These are phyloP conservation scores for Ptychochromis oligacanthus DNA, from an alignment of 2,113 vertebrate genomes.

Conservation along the genomic window DNA sequence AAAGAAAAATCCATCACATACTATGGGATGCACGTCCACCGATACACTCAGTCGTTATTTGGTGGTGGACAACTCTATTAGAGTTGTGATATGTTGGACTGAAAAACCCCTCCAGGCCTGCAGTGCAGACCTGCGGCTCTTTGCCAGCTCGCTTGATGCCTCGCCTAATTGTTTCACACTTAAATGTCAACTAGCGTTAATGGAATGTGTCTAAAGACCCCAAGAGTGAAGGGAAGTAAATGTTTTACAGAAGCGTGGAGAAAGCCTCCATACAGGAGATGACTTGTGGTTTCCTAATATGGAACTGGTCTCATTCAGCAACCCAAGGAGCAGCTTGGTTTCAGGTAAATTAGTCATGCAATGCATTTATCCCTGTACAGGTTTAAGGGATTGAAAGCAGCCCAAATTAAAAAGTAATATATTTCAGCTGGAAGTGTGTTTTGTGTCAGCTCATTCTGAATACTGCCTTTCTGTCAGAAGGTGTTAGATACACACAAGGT, in stretches of 20 bases:
- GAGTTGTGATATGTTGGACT: conserved; percentile 3
- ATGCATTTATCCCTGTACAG: background rate
- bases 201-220: conserved; percentile 18
- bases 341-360: background rate
- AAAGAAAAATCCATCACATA: conserved; percentile 33
- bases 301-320: background rate
- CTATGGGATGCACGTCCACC: background rate
- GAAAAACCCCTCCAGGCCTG: background rate
- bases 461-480: background rate
- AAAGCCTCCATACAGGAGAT: background rate
- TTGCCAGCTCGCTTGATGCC: background rate
- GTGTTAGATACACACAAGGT: background rate
- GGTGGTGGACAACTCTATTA: conserved; percentile 17
- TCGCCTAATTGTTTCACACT: conserved; percentile 43
- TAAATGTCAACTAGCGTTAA: conserved; percentile 16
- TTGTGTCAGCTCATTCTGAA: background rate
- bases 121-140: background rate
- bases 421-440: background rate
- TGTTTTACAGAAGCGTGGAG: background rate
- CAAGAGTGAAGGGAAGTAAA: background rate
- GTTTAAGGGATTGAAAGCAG: background rate
- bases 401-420: no score
- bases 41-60: conserved; percentile 12
- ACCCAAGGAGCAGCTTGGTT: background rate
- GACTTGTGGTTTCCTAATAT: background rate